A percentile compares a stretch with the other conserved stretches of the same genome.
phyloP scores from a whole-genome alignment of 2,797 vertebrate genomes.

The Aulostomus chinensis region DNA sequence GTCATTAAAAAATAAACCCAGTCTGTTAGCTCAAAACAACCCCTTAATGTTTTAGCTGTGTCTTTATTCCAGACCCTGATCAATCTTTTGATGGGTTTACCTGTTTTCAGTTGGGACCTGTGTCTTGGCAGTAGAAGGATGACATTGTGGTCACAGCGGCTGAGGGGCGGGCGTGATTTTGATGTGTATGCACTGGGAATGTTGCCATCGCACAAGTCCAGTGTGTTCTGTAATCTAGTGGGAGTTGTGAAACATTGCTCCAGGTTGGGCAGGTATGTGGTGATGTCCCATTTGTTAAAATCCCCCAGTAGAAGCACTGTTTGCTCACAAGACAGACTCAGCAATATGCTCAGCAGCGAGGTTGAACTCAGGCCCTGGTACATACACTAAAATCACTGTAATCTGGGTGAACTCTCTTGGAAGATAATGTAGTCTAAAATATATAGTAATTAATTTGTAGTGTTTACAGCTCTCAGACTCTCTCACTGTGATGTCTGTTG shows the following conservation, averaged over 20 bases:
- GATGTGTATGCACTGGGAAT: background rate
- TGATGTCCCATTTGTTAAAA: background rate
- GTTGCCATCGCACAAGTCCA: conserved; percentile 3
- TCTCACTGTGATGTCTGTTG: too few relatives aligned
- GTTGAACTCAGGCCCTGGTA: background rate
- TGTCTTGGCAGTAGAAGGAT: background rate
- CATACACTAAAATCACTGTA: too few relatives aligned
- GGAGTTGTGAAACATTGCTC: background rate
- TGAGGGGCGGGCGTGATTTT: background rate
- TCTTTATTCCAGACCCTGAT: background rate
- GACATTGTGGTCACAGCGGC: background rate
- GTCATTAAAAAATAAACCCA: background rate
- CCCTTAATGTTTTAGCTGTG: background rate
- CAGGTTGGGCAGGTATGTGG: background rate
- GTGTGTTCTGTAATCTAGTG: background rate
- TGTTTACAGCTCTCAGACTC: too few relatives aligned
- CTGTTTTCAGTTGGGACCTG: background rate
- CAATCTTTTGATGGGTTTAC: background rate
- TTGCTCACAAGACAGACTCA: too few relatives aligned
- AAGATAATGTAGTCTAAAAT: too few relatives aligned
- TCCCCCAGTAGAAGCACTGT: background rate
- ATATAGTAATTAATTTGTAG: too few relatives aligned
- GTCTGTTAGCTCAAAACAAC: background rate
- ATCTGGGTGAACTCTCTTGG: too few relatives aligned
- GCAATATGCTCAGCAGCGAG: background rate